Evolutionary conservation across 1,140 invertebrate species (phyloP), one percentile per base, ranked within the genome.

Genomic region (Mylabris phalerata): DNA sequence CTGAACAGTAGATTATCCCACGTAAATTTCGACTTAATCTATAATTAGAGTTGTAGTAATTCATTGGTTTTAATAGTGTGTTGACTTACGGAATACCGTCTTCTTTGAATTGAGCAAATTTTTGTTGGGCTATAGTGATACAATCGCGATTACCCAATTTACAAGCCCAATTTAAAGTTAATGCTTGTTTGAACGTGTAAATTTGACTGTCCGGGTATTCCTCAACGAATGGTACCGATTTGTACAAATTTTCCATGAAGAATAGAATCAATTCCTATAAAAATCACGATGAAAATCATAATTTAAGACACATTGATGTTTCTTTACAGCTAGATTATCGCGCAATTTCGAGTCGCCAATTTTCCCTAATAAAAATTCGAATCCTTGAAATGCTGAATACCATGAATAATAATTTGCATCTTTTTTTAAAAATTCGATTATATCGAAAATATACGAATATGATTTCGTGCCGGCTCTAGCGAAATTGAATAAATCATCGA

Each of bases 341-440:
- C 19, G 71, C 67, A 54, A 75, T 48, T 54, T 74, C 69, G 27
- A 73, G 39, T 61, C 55, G 39, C 54, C 40, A 26, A 64, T 52
- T 47, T 48, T 61, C 57, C 71, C 72, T 32, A 77, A 72, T 44
- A 83, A 66, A 69, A 73, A 78, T 26, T 73, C 75, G n/a, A 84
- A 77, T 38, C 78, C 78, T 32, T 71, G 75, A 10, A 83, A 75
- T 9, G 83, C 84, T 1, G 83, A 72, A 24, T 75, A 73, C 86
- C 86, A 89, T 3, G 85, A 83, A 42, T 83, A 75, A 55, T 83
- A 84, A 47, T 86, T 78, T 4, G 72, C 79, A 69, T 89, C 86
- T 5, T 78, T 71, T 42, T 73, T 70, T 42, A 89, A 65, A 67
- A 86, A 87, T 1, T 77, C 72, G 0, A 82, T 74, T 3, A 85